Evolutionary conservation across 2,797 vertebrate genomes (phyloP).

Genomic region (Pantherophis alleghaniensis): DNA sequence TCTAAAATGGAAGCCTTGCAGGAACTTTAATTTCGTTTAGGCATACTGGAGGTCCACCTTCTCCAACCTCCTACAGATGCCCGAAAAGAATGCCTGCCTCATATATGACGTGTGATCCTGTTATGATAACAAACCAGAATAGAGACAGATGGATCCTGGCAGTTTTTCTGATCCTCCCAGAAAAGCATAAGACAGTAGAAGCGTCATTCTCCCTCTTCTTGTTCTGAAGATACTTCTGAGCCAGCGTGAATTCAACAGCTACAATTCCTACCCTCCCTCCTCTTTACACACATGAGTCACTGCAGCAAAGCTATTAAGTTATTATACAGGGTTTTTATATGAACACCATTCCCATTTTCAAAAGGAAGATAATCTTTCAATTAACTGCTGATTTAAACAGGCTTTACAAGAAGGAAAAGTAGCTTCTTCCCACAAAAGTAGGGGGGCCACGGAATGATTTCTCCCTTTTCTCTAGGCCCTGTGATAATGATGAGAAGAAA

Average conservation of each 20-base stretch:
- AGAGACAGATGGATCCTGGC: background rate
- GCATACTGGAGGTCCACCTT: background rate
- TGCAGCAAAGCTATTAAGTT: slow-evolving; percentile 65
- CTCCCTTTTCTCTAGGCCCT: background rate
- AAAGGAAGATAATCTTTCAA: slow-evolving; percentile 68
- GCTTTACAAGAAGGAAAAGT: slow-evolving; percentile 62
- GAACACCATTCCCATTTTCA: slow-evolving; percentile 63
- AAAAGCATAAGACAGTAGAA: background rate
- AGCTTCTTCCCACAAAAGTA: slow-evolving; percentile 40
- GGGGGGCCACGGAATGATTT: background rate
- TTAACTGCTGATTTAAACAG: slow-evolving; percentile 65
- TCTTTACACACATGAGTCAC: slow-evolving; percentile 49
- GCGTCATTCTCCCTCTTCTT: background rate
- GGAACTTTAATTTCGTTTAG: background rate
- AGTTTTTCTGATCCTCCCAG: background rate
- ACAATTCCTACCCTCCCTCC: slow-evolving; percentile 3
- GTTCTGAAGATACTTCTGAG: background rate
- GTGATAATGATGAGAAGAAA: slow-evolving; percentile 56
- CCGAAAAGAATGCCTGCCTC: background rate
- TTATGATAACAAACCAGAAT: background rate
- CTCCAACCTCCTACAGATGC: background rate
- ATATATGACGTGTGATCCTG: background rate
- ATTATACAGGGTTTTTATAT: slow-evolving; percentile 64
- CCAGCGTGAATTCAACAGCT: background rate
- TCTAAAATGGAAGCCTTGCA: background rate